phyloP scores from a whole-genome alignment of 2,888 invertebrate genomes.

The Loripinus fragilis region DNA sequence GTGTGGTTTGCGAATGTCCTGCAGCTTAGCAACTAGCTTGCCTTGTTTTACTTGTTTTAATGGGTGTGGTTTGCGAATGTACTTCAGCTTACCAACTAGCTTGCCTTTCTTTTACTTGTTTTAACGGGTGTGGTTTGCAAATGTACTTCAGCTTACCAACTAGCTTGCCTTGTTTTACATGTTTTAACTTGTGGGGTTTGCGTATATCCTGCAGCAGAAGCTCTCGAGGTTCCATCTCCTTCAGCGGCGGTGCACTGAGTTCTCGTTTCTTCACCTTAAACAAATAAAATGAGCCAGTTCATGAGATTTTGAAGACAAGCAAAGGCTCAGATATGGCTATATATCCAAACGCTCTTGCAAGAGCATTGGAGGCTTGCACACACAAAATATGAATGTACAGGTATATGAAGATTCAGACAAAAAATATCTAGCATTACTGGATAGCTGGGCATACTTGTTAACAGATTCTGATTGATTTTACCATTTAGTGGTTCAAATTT shows the following conservation, averaged over 20 bases:
- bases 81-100: too few relatives aligned
- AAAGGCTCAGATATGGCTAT: too few relatives aligned
- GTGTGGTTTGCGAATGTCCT: constrained; percentile 70
- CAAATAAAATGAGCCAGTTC: background rate
- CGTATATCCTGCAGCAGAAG: constrained; percentile 77
- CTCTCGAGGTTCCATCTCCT: constrained; percentile 74
- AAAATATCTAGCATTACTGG: too few relatives aligned
- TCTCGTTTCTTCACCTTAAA: constrained; percentile 75
- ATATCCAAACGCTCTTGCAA: too few relatives aligned
- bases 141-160: constrained; percentile 67
- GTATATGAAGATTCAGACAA: background rate
- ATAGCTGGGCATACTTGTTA: too few relatives aligned
- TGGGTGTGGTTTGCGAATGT: constrained; percentile 67
- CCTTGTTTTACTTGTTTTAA: constrained; percentile 39
- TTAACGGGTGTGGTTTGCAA: too few relatives aligned
- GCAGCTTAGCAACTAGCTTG: constrained; percentile 72
- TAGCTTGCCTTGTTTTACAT: constrained; percentile 68
- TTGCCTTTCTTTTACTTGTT: too few relatives aligned
- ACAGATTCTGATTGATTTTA: too few relatives aligned
- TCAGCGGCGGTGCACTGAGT: constrained; percentile 71
- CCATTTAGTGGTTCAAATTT: too few relatives aligned
- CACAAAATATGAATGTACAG: too few relatives aligned
- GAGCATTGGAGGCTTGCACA: too few relatives aligned
- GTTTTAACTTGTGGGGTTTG: constrained; percentile 45
- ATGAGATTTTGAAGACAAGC: too few relatives aligned